phyloP scores from a whole-genome alignment of 1,140 invertebrate genomes.

The Panulirus ornatus region DNA sequence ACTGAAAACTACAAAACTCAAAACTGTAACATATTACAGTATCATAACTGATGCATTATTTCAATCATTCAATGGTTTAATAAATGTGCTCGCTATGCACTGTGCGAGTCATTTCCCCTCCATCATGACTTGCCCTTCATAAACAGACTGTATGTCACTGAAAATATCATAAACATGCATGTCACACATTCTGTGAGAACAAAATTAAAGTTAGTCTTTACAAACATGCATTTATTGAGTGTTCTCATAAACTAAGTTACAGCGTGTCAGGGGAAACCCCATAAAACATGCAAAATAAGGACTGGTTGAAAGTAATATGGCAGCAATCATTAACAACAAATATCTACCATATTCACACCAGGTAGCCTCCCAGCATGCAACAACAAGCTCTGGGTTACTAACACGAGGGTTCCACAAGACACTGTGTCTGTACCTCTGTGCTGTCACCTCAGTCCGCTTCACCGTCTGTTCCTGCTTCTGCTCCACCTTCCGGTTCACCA shows the following conservation, averaged over 20 bases:
- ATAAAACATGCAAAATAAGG: background rate
- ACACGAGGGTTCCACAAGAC: background rate
- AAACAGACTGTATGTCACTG: background rate
- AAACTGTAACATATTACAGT: no score
- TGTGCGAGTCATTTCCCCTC: no score
- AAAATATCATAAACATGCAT: background rate
- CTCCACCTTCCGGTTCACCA: conserved; percentile 69
- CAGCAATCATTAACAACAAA: background rate
- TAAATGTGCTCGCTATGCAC: no score
- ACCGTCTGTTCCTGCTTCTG: conserved; percentile 65
- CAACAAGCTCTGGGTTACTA: conserved; percentile 11
- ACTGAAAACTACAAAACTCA: no score
- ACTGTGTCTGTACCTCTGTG: conserved; percentile 57
- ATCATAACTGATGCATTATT: no score
- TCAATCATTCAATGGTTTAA: no score
- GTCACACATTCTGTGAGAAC: background rate
- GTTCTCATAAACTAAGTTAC: background rate
- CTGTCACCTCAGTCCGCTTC: conserved; percentile 61
- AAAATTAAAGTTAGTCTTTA: background rate
- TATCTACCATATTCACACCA: no score
- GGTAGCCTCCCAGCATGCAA: background rate
- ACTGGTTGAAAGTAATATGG: background rate
- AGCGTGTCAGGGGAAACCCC: background rate
- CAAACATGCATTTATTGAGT: background rate
- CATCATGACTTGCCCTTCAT: no score